Percentiles rank a stretch among this genome's conserved stretches.
phyloP scores from a whole-genome alignment of 2,888 invertebrate genomes.

The Plagiodera versicolora region DNA sequence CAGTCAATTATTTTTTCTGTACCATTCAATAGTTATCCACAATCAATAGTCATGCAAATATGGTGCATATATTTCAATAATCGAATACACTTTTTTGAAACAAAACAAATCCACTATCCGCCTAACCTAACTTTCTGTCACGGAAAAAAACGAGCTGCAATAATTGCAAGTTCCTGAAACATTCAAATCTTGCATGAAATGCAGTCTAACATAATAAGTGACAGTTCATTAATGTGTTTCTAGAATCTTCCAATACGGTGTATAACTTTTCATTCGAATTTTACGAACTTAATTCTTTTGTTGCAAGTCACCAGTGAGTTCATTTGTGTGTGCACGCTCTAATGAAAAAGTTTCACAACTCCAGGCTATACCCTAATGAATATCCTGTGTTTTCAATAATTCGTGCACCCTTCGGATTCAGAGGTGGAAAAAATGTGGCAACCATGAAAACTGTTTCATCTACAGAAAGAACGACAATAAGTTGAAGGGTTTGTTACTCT shows the following conservation, averaged over 20 bases:
- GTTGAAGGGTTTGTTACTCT: too few species aligned
- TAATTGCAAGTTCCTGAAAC: too few species aligned
- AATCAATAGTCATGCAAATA: too few species aligned
- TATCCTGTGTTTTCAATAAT: conserved; percentile 36
- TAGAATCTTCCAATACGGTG: neutral
- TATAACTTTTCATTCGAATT: conserved; percentile 2
- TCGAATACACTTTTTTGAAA: too few species aligned
- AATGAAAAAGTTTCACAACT: conserved; percentile 31
- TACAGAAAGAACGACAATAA: neutral
- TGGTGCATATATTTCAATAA: too few species aligned
- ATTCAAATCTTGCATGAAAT: neutral
- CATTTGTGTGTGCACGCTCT: conserved; percentile 10
- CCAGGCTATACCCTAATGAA: conserved; percentile 37
- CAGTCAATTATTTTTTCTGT: too few species aligned
- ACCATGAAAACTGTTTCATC: neutral
- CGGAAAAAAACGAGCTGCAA: too few species aligned
- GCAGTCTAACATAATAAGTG: neutral
- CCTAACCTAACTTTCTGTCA: too few species aligned
- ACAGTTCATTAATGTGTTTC: neutral
- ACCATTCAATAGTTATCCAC: too few species aligned
- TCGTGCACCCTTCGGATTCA: conserved; percentile 29
- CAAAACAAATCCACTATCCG: too few species aligned
- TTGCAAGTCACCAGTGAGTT: conserved; percentile 4
- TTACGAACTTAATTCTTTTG: conserved; percentile 11
- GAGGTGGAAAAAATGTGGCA: neutral